Evolutionary conservation across 2,888 invertebrate genomes (phyloP), one percentile per base, ranked within the genome.

Genomic region (Capitulum mitella): DNA sequence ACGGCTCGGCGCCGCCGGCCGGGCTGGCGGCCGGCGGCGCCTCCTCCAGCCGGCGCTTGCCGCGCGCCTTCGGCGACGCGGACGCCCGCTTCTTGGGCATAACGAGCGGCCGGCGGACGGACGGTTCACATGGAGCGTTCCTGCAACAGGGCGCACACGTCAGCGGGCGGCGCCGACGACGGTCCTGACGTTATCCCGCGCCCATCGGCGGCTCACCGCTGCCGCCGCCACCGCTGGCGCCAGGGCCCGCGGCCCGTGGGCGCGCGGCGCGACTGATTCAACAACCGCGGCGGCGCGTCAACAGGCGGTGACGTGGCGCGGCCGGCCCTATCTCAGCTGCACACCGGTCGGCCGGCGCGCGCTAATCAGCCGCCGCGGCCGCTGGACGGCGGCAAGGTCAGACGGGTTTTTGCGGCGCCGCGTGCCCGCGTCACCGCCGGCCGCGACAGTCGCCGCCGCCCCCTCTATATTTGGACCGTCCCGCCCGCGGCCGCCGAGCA

Each of bases 61-160:
- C 40, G 26, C 70, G 70, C 26, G 70, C 70, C 70, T 70, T 70
- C 26, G 70, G 70, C 37, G 70, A 70, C 8, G 70, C 70, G 40
- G 70, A 26, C 70, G 70, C 37, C 40, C 22, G 22, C 40, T 70
- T 70, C 70, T 70, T 70, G 70, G 70, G 70, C 70, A 70, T 70
- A 8, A 26, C 70, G 26, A 19, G 37, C 10, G 70, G 22, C 6
- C 12, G 10, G 70, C 3, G 3, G 12, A 37, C 70, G 26, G 70
- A 26, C 40, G 70, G 26, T 8, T 70, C 37, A 40, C 70, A 70
- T 70, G 40, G 40, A 34, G 26, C 37, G 37, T 37, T 26, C 70
- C 70, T 70, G 70, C 1, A 12, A 51, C 51, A 51, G 22, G 6
- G 51, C 51, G 22, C 22, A 19, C 51, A 26, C 26, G 51, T 51